Base-by-base conservation (phyloP, 53 echinoderm and acorn worm species). In the Paracentrotus lividus region DNA sequence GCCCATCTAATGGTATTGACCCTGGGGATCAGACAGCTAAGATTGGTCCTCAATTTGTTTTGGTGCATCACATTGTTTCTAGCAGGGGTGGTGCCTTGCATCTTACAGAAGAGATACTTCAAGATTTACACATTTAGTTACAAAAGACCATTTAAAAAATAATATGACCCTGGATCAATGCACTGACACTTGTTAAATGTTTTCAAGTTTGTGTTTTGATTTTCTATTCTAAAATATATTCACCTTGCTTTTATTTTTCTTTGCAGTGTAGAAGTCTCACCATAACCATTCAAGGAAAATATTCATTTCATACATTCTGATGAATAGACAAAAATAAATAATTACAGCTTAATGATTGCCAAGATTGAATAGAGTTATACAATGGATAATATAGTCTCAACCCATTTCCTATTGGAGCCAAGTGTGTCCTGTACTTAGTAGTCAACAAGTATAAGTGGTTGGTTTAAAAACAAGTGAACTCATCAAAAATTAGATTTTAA, bases 1-100 rank as follows among this genome's bases (percentile, higher is more conserved):
- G 72, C 90, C 36, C 72, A 44, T 27, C 68, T 90, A 90, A 90
- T 90, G 90, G 90, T 90, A 69, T 90, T 90, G 49, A 90, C 72
- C 72, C 72, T 65, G n/a, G 49, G 34, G 90, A 90, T 72, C 14
- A 90, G 90, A 16, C 90, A 68, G 16, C 49, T 69, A 69, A 33
- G 68, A 90, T 68, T 55, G 72, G 55, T 90, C 14, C 72, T 20
- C 52, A 31, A 42, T 69, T 51, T 90, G 49, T 90, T 6, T 67
- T 90, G 90, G 68, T 64, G 32, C 55, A 61, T 88, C 65, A 21
- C 65, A 64, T 88, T 64, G 65, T 61, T 61, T 86, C 42, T 26
- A 23, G 57, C 42, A 88, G 88, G 88, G 59, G 88, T 88, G 59
- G 88, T 88, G 64, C 24, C 56, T 18, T n/a, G 86, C 2, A 24